A percentile compares a stretch with the other conserved stretches of the same genome.
Evolutionary conservation across 2,888 invertebrate species (phyloP).

Genomic region (Antitype chi): DNA sequence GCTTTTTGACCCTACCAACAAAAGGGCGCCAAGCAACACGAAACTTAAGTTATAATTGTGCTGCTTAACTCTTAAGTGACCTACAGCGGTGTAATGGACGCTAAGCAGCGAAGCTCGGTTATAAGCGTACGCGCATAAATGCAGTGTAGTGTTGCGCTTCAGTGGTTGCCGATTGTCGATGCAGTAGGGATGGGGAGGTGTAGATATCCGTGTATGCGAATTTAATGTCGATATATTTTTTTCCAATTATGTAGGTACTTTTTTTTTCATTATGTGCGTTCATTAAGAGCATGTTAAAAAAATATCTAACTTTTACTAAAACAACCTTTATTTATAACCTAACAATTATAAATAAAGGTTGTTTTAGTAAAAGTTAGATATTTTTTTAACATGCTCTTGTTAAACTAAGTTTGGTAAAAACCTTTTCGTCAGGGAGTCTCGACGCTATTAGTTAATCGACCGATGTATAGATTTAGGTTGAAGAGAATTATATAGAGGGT

Average conservation of each 20-base stretch:
- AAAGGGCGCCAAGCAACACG: conserved; percentile 36
- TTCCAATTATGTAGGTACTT: background rate
- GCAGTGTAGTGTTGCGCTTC: conserved; percentile 59
- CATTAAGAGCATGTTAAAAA: background rate
- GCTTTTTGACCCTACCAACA: background rate
- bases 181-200: conserved; percentile 43
- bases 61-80: conserved; percentile 53
- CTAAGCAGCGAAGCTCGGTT: conserved; percentile 67
- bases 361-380: background rate
- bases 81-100: conserved; percentile 68
- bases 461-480: conserved; percentile 89
- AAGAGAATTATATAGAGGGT: conserved; percentile 85
- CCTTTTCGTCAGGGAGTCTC: too few species aligned
- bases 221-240: background rate
- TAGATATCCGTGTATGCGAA: conserved; percentile 16
- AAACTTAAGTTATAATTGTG: conserved; percentile 52
- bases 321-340: background rate
- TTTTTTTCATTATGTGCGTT: too few species aligned
- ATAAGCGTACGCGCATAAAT: conserved; percentile 71
- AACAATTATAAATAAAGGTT: background rate
- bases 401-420: too few species aligned
- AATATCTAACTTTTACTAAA: background rate
- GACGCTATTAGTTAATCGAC: too few species aligned
- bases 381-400: background rate
- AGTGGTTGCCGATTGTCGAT: conserved; percentile 64